Evolutionary conservation across 2,113 vertebrate species (phyloP), one percentile per base, ranked within the genome.

Genomic region (Jaculus jaculus): DNA sequence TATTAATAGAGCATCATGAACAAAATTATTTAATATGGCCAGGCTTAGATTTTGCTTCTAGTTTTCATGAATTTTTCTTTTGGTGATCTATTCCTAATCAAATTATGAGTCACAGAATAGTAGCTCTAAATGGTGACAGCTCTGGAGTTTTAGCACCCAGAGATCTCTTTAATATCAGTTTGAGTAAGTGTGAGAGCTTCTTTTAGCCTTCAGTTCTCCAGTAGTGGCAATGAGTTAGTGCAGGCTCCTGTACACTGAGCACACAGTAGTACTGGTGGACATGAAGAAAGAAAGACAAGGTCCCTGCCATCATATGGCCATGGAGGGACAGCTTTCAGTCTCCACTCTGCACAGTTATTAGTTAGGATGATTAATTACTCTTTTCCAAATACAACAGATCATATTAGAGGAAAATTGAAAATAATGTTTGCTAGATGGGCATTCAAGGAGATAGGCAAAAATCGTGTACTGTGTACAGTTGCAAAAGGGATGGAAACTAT

Each of bases 231-330:
- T 3, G 8, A n/a, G 23, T 37, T 28, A 13, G 32, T 5, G 6
- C 30, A 37, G 21, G 0, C 51, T 20, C 21, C 68, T 34, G 4
- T 51, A 17, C 23, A 28, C 34, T 16, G 63, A 84, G 32, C 24
- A 12, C 32, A 47, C 26, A 37, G 7, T 20, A 68, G 9, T 8
- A 51, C 26, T 7, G 1, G 3, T 61, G 54, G 8, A 2, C 23
- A 28, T 0, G 0, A 30, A 2, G 23, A 6, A 74, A 11, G 23
- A 23, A 2, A 60, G 63, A 26, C 24, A 32, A 0, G 4, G 39
- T 60, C 30, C 34, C 69, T 6, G 11, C 26, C 54, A 32, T 32
- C 7, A 1, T 1, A 5, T 37, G 8, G 4, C 39, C 37, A 63
- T 39, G 32, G 28, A 72, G 24, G 9, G 28, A n/a, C 28, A 71